phyloP scores from a whole-genome alignment of 2,888 invertebrate species.

The Volucella bombylans region DNA sequence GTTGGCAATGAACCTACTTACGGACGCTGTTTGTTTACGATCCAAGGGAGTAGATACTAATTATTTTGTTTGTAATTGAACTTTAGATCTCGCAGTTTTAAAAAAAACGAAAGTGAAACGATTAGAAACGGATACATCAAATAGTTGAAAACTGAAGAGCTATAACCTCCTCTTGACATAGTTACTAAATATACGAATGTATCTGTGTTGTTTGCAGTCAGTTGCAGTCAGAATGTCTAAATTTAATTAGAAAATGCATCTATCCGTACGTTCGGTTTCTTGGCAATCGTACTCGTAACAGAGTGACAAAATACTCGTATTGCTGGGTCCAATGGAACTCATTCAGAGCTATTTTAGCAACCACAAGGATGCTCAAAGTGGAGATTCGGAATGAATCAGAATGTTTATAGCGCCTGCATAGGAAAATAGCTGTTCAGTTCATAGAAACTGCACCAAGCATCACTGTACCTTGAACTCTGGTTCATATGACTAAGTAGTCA shows the following conservation, averaged over 20 bases:
- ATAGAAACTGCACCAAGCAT: no score
- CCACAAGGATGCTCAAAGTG: neutral
- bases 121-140: no score
- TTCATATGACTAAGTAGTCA: no score
- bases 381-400: neutral
- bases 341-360: neutral
- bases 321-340: neutral
- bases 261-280: neutral
- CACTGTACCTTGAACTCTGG: no score
- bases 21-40: slow-evolving; percentile 19
- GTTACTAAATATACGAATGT: slow-evolving; percentile 41
- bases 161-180: slow-evolving; percentile 56
- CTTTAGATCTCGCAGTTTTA: neutral
- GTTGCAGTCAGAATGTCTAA: neutral
- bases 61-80: slow-evolving; percentile 32
- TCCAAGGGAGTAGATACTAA: slow-evolving; percentile 6
- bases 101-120: neutral
- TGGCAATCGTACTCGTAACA: slow-evolving; percentile 14
- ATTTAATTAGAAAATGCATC: slow-evolving; percentile 2
- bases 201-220: neutral
- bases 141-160: neutral
- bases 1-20: slow-evolving; percentile 36
- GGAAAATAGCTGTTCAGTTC: no score
- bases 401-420: neutral
- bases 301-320: slow-evolving; percentile 36